Base-by-base conservation (phyloP, 2,888 invertebrate species). In the Zootermopsis nevadensis region DNA sequence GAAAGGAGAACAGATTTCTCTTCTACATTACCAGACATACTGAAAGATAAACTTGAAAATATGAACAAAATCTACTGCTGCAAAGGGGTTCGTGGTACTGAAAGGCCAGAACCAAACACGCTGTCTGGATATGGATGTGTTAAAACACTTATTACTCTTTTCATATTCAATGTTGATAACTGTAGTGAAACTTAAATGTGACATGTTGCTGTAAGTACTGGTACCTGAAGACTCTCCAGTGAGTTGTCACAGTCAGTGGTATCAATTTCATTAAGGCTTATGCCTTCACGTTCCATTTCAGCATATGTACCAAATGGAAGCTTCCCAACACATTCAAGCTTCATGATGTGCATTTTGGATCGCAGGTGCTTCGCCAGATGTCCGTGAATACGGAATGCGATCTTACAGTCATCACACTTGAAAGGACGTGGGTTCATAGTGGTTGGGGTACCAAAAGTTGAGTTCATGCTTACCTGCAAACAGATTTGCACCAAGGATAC, bases 221-320 rank as follows among this genome's bases (percentile, higher is more conserved):
- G 15, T 79, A 93, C 93, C 92, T 93, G 93, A 86, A 98, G 92
- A 89, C 97, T 98, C 87, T 96, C 95, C 86, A 98, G 92, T 84
- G 98, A 98, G 91, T 96, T 97, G 88, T 98, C 97, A 91, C 98
- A 98, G 90, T 98, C 98, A 80, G 97, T 96, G 2, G 98, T 98
- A 89, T 99, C 98, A 87, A 99, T 97, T 88, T 98, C 97, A 84
- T 97, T 97, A 86, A 98, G 92, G 90, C 97, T 95, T 85, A 96
- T 94, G 85, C 96, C 97, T 67, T 95, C 96, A 77, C 97, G 92
- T 90, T 97, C 98, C 88, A 99, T 95, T 90, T 98, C 97, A 19
- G 97, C 97, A 89, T 97, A 98, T 74, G 98, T 96, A 82, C 98
- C 98, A 88, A 97, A 97, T 0, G 98, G 98, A 86, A 99, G 91